Evolutionary conservation across 2,888 invertebrate species (phyloP).

Genomic region (Ischnura elegans): DNA sequence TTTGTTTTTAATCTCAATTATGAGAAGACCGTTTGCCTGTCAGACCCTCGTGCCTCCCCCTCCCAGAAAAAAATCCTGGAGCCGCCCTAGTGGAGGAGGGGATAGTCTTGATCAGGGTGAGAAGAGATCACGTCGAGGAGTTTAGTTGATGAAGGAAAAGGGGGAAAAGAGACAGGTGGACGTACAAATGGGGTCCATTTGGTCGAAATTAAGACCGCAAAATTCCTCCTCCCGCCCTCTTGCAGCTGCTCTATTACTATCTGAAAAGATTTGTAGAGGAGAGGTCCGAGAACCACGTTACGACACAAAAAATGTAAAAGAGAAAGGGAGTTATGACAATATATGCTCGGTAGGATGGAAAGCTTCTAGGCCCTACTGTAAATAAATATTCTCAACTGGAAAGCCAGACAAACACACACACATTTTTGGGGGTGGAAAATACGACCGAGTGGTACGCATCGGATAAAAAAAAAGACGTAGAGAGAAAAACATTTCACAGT

Average conservation of each 20-base stretch:
- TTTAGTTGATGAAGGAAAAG: neutral
- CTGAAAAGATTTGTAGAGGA: neutral
- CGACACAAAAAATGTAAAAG: neutral
- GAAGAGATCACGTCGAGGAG: neutral
- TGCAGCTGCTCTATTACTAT: neutral
- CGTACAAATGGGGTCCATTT: slow-evolving; percentile 19
- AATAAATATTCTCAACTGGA: neutral
- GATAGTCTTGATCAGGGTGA: neutral
- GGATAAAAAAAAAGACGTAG: neutral
- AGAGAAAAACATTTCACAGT: neutral
- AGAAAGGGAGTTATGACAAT: neutral
- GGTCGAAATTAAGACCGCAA: neutral
- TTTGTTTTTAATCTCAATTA: no score
- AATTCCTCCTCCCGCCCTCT: neutral
- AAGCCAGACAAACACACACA: neutral
- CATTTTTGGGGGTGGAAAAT: neutral
- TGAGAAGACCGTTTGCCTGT: no score
- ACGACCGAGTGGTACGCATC: neutral
- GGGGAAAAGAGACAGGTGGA: neutral
- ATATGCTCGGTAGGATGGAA: neutral
- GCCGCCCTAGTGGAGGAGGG: no score
- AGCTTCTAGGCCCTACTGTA: neutral
- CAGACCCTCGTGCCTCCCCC: no score
- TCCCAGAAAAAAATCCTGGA: no score
- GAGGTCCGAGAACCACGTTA: neutral